Evolutionary conservation across 2,888 invertebrate species (phyloP).

Genomic region (Lepidocyrtinus sp.): DNA sequence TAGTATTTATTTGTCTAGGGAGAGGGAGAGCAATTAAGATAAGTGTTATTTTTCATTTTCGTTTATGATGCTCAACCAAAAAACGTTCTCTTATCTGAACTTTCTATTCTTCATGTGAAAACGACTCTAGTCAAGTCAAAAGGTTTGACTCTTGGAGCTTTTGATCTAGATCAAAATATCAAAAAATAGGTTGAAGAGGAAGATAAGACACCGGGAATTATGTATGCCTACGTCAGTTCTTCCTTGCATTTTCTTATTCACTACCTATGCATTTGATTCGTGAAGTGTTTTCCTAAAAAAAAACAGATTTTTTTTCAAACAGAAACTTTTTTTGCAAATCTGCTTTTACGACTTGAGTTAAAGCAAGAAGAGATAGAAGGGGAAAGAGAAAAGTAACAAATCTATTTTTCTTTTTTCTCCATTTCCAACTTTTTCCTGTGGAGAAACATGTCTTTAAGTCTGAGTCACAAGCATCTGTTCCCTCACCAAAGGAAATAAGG

Average conservation of each 20-base stretch:
- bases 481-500: neutral
- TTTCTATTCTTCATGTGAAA: neutral
- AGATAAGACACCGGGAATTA: neutral
- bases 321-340: neutral
- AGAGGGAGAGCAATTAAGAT: neutral
- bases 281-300: neutral
- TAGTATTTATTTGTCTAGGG: too few relatives aligned
- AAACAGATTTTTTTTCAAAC: neutral
- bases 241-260: neutral
- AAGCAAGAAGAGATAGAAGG: too few relatives aligned
- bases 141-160: too few relatives aligned
- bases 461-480: neutral
- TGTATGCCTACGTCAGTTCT: neutral
- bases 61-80: too few relatives aligned
- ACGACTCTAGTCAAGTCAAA: neutral
- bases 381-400: too few relatives aligned
- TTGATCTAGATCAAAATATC: neutral
- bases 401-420: too few relatives aligned
- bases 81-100: neutral
- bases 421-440: too few relatives aligned
- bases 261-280: neutral
- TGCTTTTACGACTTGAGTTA: too few relatives aligned
- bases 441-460: too few relatives aligned
- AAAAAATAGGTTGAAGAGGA: neutral
- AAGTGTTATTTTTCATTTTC: neutral